Evolutionary conservation across 2,113 vertebrate species (phyloP), one percentile per base, ranked within the genome.

Genomic region (Phrynosoma platyrhinos): DNA sequence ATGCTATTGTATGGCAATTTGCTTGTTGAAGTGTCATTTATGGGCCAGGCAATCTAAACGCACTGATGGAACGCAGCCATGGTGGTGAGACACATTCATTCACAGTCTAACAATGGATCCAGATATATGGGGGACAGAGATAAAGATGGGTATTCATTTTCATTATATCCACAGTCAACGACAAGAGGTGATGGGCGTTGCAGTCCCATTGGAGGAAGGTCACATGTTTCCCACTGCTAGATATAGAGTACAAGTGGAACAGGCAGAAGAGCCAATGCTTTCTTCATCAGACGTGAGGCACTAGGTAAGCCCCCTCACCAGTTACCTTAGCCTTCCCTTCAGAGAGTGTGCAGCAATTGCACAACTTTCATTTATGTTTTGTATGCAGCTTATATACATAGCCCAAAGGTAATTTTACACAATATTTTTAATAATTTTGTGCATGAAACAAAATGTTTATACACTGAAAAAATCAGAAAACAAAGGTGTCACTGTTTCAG

Each of bases 31-130:
- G 79, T 79, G 52, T 79, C 82, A 79, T 78, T 84, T 88, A 88
- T 88, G 66, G 62, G 64, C 25, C 42, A 84, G 64, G 76, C n/a
- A 69, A 32, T 86, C 47, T 30, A 52, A 9, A 80, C 47, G 32
- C 8, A 1, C 47, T 91, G 88, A 85, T 93, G 85, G 77, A 93
- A 21, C 76, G 84, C 83, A 90, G 40, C 76, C 79, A 84, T 18
- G 58, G 58, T 16, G 30, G 64, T 1, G 7, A 71, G 89, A 69
- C 30, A 69, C 30, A 82, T 30, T 64, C 80, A 20, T 27, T 77
- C 64, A 18, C 42, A 13, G 79, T 27, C 32, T 89, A 75, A 25
- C 83, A 0, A 3, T 32, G 55, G 53, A 58, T 68, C 90, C 77
- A 90, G 84, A 88, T 18, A 64, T 27, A 9, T 6, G 64, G 42